phyloP scores from a whole-genome alignment of 2,113 vertebrate species.

The Menura novaehollandiae region DNA sequence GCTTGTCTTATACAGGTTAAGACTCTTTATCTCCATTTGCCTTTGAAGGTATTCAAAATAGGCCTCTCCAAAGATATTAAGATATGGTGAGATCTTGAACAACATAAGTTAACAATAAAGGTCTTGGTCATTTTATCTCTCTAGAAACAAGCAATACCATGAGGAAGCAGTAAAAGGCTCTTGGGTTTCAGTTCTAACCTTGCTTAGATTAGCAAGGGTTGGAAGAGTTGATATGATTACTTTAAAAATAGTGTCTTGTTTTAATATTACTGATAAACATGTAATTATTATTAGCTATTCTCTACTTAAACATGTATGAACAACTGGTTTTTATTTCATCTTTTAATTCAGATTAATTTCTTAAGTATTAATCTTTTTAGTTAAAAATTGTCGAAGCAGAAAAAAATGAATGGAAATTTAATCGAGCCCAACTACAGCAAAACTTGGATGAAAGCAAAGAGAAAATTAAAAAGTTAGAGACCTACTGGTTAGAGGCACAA shows the following conservation, averaged over 20 bases:
- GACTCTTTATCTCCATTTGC: neutral
- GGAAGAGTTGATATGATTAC: neutral
- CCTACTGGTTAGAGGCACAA: slow-evolving; percentile 89
- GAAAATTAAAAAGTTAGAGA: slow-evolving; percentile 85
- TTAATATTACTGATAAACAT: neutral
- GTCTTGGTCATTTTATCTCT: neutral
- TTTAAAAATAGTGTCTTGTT: neutral
- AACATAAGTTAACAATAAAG: neutral
- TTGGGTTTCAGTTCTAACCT: neutral
- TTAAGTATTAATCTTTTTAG: slow-evolving; percentile 65
- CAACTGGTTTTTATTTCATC: neutral
- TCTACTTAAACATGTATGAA: neutral
- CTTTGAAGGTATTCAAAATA: neutral
- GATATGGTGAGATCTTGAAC: neutral
- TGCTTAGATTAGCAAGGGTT: neutral
- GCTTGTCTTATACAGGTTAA: neutral
- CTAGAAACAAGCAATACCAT: neutral
- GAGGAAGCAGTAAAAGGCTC: neutral
- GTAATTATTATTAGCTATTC: neutral
- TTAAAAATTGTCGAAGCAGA: slow-evolving; percentile 76
- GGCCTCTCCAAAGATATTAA: neutral
- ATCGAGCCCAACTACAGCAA: slow-evolving; percentile 78
- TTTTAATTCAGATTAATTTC: neutral
- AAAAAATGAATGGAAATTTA: slow-evolving; percentile 76
- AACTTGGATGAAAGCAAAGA: slow-evolving; percentile 83